Conservation (phyloP, 2,888 invertebrate species). For the Acronicta alni region DNA sequence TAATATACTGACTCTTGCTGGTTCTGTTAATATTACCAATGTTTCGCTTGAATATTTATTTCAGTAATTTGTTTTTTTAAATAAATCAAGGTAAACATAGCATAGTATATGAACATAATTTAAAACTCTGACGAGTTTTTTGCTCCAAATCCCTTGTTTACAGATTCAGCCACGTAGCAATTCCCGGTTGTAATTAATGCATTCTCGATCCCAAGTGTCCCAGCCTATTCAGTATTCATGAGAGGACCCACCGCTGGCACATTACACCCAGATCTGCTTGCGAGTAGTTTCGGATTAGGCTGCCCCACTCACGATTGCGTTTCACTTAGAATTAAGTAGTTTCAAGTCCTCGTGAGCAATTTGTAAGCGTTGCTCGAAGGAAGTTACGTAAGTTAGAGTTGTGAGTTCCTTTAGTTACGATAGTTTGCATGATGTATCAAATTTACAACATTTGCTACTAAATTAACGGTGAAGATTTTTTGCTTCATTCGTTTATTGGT, state of each 20-base stretch:
- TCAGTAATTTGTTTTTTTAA: neutral
- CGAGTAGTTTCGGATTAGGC: constrained; percentile 83
- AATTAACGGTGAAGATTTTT: no score
- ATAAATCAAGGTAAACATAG: constrained; percentile 1
- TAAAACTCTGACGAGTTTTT: constrained; percentile 34
- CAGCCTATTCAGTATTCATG: constrained; percentile 81
- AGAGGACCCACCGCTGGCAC: constrained; percentile 73
- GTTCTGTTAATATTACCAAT: no score
- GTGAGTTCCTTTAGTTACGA: constrained; percentile 34
- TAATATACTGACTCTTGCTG: no score
- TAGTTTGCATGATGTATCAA: constrained; percentile 16
- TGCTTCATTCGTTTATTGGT: no score
- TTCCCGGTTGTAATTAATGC: constrained; percentile 63
- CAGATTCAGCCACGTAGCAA: constrained; percentile 45
- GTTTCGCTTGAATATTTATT: no score
- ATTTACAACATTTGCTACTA: constrained; percentile 15
- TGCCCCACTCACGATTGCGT: constrained; percentile 71
- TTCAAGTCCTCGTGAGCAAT: constrained; percentile 70
- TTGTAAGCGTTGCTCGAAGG: constrained; percentile 61
- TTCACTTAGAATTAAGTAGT: constrained; percentile 74
- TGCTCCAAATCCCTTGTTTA: constrained; percentile 33
- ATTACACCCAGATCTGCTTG: constrained; percentile 79
- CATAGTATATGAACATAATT: constrained; percentile 22
- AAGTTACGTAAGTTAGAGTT: constrained; percentile 56
- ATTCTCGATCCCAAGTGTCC: constrained; percentile 56